A percentile compares a stretch with the other conserved stretches of the same genome.
phyloP scores from a whole-genome alignment of 2,888 invertebrate genomes.

The Geotrupes spiniger region DNA sequence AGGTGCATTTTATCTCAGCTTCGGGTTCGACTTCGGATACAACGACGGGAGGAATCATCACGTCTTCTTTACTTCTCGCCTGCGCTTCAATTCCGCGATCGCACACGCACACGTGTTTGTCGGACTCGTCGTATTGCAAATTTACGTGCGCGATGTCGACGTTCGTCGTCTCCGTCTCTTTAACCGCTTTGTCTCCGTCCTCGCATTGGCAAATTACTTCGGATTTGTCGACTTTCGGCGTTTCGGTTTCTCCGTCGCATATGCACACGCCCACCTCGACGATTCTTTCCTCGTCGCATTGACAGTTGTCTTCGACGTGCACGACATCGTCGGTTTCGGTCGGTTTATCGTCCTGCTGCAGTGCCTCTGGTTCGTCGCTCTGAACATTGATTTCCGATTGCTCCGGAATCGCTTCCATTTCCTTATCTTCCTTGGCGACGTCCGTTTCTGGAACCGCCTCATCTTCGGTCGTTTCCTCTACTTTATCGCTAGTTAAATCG shows the following conservation, averaged over 20 bases:
- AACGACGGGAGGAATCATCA: too few species aligned
- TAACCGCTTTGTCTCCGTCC: neutral
- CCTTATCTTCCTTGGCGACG: too few species aligned
- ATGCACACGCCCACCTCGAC: too few species aligned
- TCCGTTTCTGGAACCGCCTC: too few species aligned
- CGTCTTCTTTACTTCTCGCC: neutral
- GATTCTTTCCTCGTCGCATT: neutral
- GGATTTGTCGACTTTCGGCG: too few species aligned
- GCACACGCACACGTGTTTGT: neutral
- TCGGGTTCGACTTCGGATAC: neutral
- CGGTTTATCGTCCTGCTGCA: slow-evolving; percentile 2
- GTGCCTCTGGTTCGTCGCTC: neutral
- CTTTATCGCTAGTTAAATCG: too few species aligned
- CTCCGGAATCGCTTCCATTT: too few species aligned
- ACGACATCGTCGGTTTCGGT: slow-evolving; percentile 3
- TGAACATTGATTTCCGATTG: neutral
- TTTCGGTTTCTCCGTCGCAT: too few species aligned
- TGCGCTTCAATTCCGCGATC: neutral
- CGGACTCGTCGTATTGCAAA: too few species aligned
- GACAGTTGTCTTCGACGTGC: neutral
- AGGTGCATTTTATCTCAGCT: neutral
- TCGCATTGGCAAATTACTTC: slow-evolving; percentile 3
- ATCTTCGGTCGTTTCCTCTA: too few species aligned
- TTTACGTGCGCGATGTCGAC: too few species aligned
- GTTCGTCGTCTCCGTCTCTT: too few species aligned